phyloP scores from a whole-genome alignment of 2,888 invertebrate species.

The Phorcus lineatus region DNA sequence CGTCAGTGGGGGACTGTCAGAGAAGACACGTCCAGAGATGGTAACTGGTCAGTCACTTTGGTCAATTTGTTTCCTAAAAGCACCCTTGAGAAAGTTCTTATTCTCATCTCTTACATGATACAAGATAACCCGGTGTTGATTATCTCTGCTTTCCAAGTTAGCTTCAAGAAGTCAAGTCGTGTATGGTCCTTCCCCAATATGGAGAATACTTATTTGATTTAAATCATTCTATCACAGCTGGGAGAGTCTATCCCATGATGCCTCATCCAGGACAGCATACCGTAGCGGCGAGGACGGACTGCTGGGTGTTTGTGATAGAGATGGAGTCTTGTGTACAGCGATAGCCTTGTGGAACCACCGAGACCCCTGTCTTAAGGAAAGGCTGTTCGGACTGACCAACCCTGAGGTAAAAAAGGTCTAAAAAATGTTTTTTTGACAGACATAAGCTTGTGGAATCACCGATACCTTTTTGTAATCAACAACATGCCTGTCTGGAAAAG shows the following conservation, averaged over 20 bases:
- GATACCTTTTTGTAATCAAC: neutral
- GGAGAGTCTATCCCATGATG: slow-evolving; percentile 70
- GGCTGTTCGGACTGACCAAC: slow-evolving; percentile 74
- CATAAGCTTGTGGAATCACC: too few species aligned
- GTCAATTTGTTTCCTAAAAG: too few species aligned
- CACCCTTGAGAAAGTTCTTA: too few species aligned
- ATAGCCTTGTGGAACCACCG: slow-evolving; percentile 74
- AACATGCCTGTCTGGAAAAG: too few species aligned
- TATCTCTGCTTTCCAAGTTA: too few species aligned
- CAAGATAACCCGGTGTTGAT: too few species aligned
- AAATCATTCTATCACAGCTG: slow-evolving; percentile 62
- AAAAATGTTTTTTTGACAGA: too few species aligned
- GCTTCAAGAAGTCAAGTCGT: too few species aligned
- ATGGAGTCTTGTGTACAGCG: slow-evolving; percentile 69
- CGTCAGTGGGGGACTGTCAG: slow-evolving; percentile 75
- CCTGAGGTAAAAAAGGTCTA: slow-evolving; percentile 62
- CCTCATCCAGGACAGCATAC: slow-evolving; percentile 69
- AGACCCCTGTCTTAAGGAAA: slow-evolving; percentile 73
- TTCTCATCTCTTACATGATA: too few species aligned
- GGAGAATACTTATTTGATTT: too few species aligned
- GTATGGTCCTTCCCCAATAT: too few species aligned
- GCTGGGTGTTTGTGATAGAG: slow-evolving; percentile 71
- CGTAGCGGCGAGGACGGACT: slow-evolving; percentile 75
- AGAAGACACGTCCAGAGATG: slow-evolving; percentile 71
- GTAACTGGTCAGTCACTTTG: slow-evolving; percentile 57